Base-by-base conservation (phyloP, 2,888 invertebrate species). In the Cephalotes varians region DNA sequence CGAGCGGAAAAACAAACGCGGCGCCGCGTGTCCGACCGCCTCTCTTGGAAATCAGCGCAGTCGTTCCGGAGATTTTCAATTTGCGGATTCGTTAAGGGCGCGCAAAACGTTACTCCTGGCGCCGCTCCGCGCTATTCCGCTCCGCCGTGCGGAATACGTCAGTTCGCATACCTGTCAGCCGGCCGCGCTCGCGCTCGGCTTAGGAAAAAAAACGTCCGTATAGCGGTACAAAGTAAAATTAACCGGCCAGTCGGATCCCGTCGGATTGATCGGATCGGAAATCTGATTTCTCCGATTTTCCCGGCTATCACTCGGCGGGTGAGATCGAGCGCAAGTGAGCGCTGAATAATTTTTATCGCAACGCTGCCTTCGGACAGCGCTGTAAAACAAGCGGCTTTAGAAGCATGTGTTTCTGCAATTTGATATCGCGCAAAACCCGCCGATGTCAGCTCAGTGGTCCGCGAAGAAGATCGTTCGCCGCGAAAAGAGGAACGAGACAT, bases 51-150 rank as follows among this genome's bases (percentile, higher is more conserved):
- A 88, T 85, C 87, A 87, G 56, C 60, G 81, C 62, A 54, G 49
- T 47, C 76, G 83, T 54, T 80, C 83, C 58, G 76, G 86, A 87
- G 90, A 90, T 88, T 90, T 90, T 88, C 89, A 88, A 90, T 90
- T 90, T 87, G 76, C 88, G 64, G 72, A 71, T 77, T 73, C 74
- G 60, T 87, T 77, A 87, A 90, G 87, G 85, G 83, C 82, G 74
- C 76, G 77, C 60, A 77, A 85, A 87, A 74, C 73, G 81, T 74
- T 80, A 37, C 60, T 67, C 67, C 67, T 65, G 83, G 51, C 79
- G 76, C 77, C 64, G 37, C 28, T 49, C 74, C 81, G 83, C 31
- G 62, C 77, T 31, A 44, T 89, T 88, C 81, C 77, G 85, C 89
- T 85, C 82, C 82, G 87, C 71, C 76, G 86, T 83, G 84, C 58